Base-by-base conservation (phyloP, 2,888 invertebrate genomes). In the Zhuqinia jingwanae region DNA sequence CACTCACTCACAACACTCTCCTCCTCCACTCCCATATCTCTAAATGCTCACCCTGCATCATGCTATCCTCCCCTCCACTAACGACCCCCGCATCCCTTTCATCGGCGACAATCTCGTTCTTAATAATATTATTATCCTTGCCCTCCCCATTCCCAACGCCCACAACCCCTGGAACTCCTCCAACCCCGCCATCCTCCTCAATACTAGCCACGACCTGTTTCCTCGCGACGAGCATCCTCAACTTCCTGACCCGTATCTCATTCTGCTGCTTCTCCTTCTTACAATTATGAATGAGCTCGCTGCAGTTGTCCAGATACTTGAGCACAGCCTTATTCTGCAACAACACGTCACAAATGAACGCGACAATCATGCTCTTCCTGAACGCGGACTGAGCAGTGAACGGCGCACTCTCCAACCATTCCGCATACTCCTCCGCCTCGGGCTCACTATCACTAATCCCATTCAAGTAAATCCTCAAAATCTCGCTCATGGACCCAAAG, bases 271-370 rank as follows among this genome's bases (percentile, higher is more conserved):
- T 95, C 92, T 99, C 98, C 91, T 97, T 90, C 58, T 96, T 92
- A 96, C 95, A 90, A 97, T 94, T 91, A 96, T 97, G 89, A 96
- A 96, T 88, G 97, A 96, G 45, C 56, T 90, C 90, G 13, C 87
- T 85, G 22, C 88, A 87, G 22, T 89, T 87, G 56, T 90, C 90
- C 27, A 90, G 81, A 53, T 88, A 88, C 53, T 89, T 89, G 10
- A 90, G 56, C 13, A 90, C 90, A 13, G 90, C 90, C 93, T 98
- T 97, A 92, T 98, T 98, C 93, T 97, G 97, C 63, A 99, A 94
- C 90, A 99, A 94, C 92, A 99, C 98, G 93, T 99, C 97, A 93
- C 98, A 98, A 30, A 99, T 94, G 93, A 96, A 98, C 0, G 97
- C 96, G 70, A 99, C 93, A 91, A 98, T 96, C 89, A 96, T 95